A percentile compares a stretch with the other conserved stretches of the same genome.
phyloP scores from a whole-genome alignment of 2,888 invertebrate genomes.

The Aleiodes alternator region DNA sequence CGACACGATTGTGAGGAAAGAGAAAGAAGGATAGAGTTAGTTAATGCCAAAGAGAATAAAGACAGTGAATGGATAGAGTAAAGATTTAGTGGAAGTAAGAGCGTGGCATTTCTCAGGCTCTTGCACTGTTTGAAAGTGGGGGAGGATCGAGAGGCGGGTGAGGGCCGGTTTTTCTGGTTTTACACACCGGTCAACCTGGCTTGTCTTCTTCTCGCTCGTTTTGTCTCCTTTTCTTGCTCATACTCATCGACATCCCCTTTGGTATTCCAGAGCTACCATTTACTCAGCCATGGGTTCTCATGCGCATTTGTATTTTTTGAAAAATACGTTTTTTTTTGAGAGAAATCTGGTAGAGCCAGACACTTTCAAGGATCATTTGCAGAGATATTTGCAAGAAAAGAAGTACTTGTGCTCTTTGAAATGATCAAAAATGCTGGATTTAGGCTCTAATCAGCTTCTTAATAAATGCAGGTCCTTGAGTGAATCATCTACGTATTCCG shows the following conservation, averaged over 20 bases:
- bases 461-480: no score
- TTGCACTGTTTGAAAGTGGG: constrained; percentile 44
- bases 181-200: constrained; percentile 61
- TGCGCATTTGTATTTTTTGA: constrained; percentile 40
- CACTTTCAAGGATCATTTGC: no score
- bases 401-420: no score
- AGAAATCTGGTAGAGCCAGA: no score
- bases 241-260: constrained; percentile 46
- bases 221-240: constrained; percentile 42
- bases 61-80: neutral
- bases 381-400: no score
- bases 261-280: constrained; percentile 57
- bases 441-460: no score
- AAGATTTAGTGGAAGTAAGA: constrained; percentile 32
- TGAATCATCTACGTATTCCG: no score
- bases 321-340: neutral
- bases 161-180: constrained; percentile 74
- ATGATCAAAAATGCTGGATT: no score
- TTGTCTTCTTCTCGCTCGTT: constrained; percentile 16
- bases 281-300: constrained; percentile 59
- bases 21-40: neutral
- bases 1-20: neutral
- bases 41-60: neutral
- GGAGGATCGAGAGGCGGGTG: constrained; percentile 54
- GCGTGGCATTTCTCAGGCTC: constrained; percentile 29